Conservation (phyloP, 2,113 vertebrate species). For the Heptranchias perlo region DNA sequence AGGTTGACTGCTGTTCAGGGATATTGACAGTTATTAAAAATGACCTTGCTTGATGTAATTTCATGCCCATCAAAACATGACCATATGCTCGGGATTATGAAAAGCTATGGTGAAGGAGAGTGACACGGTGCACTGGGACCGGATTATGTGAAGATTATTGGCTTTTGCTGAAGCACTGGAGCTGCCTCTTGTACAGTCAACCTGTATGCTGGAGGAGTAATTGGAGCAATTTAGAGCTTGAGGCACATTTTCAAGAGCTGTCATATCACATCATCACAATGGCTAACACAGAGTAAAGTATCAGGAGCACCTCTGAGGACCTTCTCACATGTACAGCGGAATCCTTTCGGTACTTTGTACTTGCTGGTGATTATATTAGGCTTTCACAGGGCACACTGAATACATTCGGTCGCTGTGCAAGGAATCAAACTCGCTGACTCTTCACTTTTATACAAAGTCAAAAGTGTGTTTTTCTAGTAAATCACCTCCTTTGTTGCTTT, state of each 20-base stretch:
- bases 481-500: neutral
- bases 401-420: neutral
- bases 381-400: neutral
- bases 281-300: conserved; percentile 51
- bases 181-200: conserved; percentile 46
- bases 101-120: conserved; percentile 52
- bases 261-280: conserved; percentile 46
- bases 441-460: neutral
- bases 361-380: conserved; percentile 38
- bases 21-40: conserved; percentile 94
- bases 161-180: conserved; percentile 44
- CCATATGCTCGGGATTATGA: conserved; percentile 71
- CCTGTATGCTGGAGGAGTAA: conserved; percentile 50
- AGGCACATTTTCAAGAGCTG: conserved; percentile 49
- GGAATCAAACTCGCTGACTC: neutral
- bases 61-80: conserved; percentile 77
- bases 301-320: conserved; percentile 47
- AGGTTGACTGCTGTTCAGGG: conserved; percentile 69
- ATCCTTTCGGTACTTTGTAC: conserved; percentile 40
- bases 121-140: conserved; percentile 44
- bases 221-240: conserved; percentile 52
- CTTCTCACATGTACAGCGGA: conserved; percentile 37
- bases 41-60: conserved; percentile 96
- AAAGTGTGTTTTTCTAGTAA: neutral
- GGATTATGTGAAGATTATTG: conserved; percentile 43